Base-by-base conservation (phyloP, 2,113 vertebrate genomes). In the Suncus etruscus region DNA sequence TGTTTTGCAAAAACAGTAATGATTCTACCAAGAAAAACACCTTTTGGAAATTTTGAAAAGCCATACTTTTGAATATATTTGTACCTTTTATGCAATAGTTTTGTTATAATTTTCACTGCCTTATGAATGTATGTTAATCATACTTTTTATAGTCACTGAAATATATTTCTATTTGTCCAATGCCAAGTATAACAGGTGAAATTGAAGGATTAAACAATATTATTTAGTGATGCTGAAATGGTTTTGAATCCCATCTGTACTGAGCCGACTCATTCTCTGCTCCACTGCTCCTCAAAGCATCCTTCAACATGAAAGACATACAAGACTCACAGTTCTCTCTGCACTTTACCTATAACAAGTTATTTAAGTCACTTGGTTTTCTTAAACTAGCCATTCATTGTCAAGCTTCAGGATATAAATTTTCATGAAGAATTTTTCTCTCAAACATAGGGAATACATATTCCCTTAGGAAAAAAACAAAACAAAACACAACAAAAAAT, bases 1-100 rank as follows among this genome's bases (percentile, higher is more conserved):
- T 90, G 12, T 68, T 90, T 78, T 83, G 74, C 58, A 84, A 89
- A 94, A 48, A 20, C 11, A 73, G 78, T 15, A 68, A 54, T 27
- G 16, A 87, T 0, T 65, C 12, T 3, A 54, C 16, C 45, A 89
- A 78, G n/a, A 47, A 88, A 58, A 91, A 90, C 31, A 32, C 54
- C n/a, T 78, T 77, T 22, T 48, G 61, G 48, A 15, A 15, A 9
- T 94, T 89, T 14, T 58, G 20, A 93, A 93, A 85, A 31, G 31
- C 82, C 39, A 66, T 1, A 73, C 24, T 63, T 91, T 91, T 72
- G 79, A 82, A 76, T 50, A 27, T 65, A 70, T 77, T 22, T 91
- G 6, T 11, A 89, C 22, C 83, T 94, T 87, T 83, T 74, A 83
- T 92, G 48, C 54, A 31, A 73, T 39, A 86, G 32, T 18, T 51